Base-by-base conservation (phyloP, 2,888 invertebrate genomes). In the Teinopalpus imperialis region DNA sequence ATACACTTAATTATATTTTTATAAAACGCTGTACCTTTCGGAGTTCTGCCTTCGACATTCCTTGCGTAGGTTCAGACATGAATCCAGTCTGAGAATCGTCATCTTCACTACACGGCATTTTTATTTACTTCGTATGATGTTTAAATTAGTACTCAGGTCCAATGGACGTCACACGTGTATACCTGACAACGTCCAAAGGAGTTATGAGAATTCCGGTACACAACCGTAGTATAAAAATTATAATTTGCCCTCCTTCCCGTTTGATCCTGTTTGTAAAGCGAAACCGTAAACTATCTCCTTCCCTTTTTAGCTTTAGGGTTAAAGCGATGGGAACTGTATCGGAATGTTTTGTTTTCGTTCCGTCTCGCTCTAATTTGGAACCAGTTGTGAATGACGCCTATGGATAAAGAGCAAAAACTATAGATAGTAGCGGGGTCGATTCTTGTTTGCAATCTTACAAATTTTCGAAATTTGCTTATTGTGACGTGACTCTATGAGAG, bases 41-140 rank as follows among this genome's bases (percentile, higher is more conserved):
- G 46, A 93, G 78, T 66, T 93, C 93, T 0, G 93, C 93, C 66
- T 93, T 93, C 0, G 93, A 91, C 90, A 93, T 85, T 46, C 90
- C 90, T 2, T 89, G 79, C 39, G 74, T 74, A 29, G 90, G 67
- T 51, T 92, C 91, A 23, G 85, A 81, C 14, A 69, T 62, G 52
- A 81, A 88, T 50, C 85, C 87, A 31, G 75, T 78, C 52, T 86
- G 87, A 30, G 88, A 87, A 49, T 92, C 91, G 57, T 89, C 92
- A 68, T 92, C 92, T 53, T 92, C 92, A 77, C 91, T 92, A 60
- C 90, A 91, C 61, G 90, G 91, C 92, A 92, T 92, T 64, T 59
- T 69, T 42, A 39, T 51, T 40, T 18, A 43, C 42, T 31, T 55
- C 51, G 14, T 61, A 66, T 42, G 23, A 52, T 39, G 42, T 40